These are phyloP conservation scores for Cynopterus brachyotis DNA, from an alignment of 2,113 vertebrate genomes.

Conservation along the genomic window DNA sequence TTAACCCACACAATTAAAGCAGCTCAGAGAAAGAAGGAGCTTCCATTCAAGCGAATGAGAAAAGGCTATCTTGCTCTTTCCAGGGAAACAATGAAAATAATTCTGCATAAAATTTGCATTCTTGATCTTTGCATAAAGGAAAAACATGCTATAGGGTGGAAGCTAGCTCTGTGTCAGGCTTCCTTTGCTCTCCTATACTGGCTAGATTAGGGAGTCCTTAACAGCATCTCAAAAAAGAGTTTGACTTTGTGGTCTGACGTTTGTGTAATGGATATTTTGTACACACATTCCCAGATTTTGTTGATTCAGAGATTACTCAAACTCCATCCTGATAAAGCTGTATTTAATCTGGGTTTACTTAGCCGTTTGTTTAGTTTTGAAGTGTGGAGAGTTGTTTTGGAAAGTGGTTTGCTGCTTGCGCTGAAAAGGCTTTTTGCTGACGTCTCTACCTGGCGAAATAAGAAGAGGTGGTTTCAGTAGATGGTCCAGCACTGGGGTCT, in stretches of 20 bases:
- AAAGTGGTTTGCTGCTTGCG: conserved; percentile 20
- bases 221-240: conserved; percentile 37
- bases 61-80: neutral
- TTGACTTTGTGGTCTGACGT: conserved; percentile 70
- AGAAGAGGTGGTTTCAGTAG: neutral
- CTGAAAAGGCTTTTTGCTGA: conserved; percentile 33
- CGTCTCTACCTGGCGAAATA: neutral
- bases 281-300: conserved; percentile 62
- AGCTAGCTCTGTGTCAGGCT: neutral
- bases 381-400: conserved; percentile 52
- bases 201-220: conserved; percentile 53
- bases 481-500: neutral
- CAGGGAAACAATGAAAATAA: neutral
- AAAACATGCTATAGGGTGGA: neutral
- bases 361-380: conserved; percentile 40
- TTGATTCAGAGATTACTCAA: conserved; percentile 72
- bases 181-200: neutral
- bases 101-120: neutral
- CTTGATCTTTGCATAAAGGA: neutral
- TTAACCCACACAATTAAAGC: neutral
- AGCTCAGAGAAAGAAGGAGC: neutral
- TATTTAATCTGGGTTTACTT: conserved; percentile 66
- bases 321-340: conserved; percentile 65
- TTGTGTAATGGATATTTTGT: conserved; percentile 66
- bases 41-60: neutral